Percentiles rank a stretch among this genome's conserved stretches.
Conservation (phyloP, 2,888 invertebrate species). For the Lithophane ornitopus region DNA sequence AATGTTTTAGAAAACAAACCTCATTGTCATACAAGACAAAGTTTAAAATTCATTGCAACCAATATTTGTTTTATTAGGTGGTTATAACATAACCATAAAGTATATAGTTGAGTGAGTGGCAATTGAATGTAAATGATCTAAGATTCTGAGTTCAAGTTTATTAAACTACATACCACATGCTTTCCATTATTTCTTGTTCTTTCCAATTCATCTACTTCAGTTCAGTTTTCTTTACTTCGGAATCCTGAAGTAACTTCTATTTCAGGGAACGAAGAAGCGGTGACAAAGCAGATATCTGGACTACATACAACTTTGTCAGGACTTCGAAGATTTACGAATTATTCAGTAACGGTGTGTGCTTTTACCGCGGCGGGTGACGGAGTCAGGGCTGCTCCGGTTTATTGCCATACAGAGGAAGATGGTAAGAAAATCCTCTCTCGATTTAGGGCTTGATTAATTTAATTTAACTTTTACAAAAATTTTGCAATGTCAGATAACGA, state of each 20-base stretch:
- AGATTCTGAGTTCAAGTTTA: not conserved
- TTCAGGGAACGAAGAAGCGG: constrained; percentile 93
- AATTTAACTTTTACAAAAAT: too few relatives aligned
- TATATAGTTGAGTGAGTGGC: too few relatives aligned
- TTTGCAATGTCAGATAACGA: too few relatives aligned
- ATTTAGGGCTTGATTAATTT: not conserved
- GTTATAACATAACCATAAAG: not conserved
- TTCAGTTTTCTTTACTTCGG: constrained; percentile 60
- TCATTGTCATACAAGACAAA: not conserved
- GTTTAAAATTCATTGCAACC: not conserved
- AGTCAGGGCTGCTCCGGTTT: constrained; percentile 95
- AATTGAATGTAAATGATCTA: constrained; percentile 6
- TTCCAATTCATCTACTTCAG: constrained; percentile 49
- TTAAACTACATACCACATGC: not conserved
- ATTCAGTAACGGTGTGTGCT: constrained; percentile 97
- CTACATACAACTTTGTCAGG: constrained; percentile 93
- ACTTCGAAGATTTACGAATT: constrained; percentile 96
- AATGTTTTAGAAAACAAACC: not conserved
- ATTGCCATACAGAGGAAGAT: constrained; percentile 97
- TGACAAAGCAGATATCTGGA: constrained; percentile 94
- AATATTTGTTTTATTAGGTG: not conserved
- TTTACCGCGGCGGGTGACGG: constrained; percentile 98
- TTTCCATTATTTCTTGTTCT: constrained; percentile 25
- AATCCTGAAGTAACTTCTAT: constrained; percentile 58
- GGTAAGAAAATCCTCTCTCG: constrained; percentile 85